Evolutionary conservation across 2,113 vertebrate genomes (phyloP).

Genomic region (Malurus elegans): DNA sequence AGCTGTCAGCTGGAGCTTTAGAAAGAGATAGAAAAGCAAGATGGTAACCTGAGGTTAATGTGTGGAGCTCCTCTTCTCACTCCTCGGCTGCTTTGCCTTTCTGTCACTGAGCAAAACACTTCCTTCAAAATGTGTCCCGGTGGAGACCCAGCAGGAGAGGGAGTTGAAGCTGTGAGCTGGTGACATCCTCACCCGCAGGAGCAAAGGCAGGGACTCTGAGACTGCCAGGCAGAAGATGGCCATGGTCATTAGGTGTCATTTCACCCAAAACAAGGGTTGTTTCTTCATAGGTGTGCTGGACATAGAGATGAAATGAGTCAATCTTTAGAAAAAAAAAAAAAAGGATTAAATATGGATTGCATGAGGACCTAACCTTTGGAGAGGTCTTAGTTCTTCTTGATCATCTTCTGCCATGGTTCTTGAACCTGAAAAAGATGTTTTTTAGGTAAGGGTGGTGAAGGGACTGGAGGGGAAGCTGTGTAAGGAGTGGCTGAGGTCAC

Average conservation of each 20-base stretch:
- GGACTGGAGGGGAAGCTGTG: neutral
- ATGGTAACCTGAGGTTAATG: neutral
- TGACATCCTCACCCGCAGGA: neutral
- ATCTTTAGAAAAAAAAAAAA: neutral
- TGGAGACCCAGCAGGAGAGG: neutral
- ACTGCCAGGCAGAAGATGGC: neutral
- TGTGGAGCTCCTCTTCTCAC: neutral
- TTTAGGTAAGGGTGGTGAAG: neutral
- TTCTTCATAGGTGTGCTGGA: neutral
- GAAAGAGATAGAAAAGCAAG: neutral
- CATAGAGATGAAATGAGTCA: neutral
- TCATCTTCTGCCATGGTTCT: neutral
- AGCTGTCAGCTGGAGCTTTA: neutral
- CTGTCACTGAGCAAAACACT: neutral
- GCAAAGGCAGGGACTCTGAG: neutral
- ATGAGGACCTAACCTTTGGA: neutral
- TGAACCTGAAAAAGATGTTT: neutral
- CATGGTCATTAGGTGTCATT: neutral
- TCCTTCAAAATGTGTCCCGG: neutral
- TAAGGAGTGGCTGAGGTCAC: accelerated
- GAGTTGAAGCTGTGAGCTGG: neutral
- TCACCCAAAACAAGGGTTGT: neutral
- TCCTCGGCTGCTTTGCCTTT: neutral
- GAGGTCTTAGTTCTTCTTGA: neutral
- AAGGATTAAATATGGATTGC: neutral